Conservation (phyloP, 2,888 invertebrate species). For the Morpho deidamia region DNA sequence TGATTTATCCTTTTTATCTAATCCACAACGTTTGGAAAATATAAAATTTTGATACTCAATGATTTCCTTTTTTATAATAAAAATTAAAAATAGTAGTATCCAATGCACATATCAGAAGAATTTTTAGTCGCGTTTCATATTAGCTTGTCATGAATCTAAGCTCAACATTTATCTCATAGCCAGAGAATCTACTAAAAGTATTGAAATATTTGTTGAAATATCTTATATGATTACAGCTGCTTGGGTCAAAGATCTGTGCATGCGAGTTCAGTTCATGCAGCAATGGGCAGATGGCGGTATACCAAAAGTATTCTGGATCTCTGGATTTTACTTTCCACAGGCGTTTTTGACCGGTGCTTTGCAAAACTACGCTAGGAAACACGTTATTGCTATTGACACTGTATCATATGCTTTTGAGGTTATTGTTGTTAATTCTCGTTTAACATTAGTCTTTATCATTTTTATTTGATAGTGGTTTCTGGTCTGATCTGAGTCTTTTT, state of each 20-base stretch:
- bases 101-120: no score
- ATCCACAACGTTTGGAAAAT: no score
- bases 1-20: no score
- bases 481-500: no score
- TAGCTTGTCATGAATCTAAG: no score
- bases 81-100: no score
- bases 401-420: conserved; percentile 80
- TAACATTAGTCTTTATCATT: neutral
- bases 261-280: conserved; percentile 80
- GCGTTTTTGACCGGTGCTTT: conserved; percentile 90
- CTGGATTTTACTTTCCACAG: conserved; percentile 92
- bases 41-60: no score
- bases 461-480: neutral
- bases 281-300: conserved; percentile 83
- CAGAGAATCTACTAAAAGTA: no score
- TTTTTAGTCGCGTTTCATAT: no score
- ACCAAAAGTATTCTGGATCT: conserved; percentile 89
- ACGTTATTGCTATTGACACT: conserved; percentile 86
- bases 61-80: no score
- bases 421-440: neutral
- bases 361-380: conserved; percentile 89
- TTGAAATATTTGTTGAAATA: neutral
- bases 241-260: conserved; percentile 81
- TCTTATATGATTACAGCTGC: conserved; percentile 67
- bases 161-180: no score